These are phyloP conservation scores for Cygnus atratus DNA, from an alignment of 2,113 vertebrate species.

Conservation along the genomic window DNA sequence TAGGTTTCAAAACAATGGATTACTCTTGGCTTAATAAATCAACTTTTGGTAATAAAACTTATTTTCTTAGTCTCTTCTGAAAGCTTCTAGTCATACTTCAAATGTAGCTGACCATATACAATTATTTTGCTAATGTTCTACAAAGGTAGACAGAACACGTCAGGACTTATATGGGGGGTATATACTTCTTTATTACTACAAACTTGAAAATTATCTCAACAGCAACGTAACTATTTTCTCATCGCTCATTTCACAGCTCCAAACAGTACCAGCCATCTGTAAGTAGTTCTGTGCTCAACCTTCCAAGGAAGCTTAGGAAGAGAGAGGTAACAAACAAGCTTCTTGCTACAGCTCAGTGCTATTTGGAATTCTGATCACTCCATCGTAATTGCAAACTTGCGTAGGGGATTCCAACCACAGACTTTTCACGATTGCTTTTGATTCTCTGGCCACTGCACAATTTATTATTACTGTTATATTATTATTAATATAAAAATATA, in stretches of 20 bases:
- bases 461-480: neutral
- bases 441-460: neutral
- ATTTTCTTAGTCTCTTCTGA: neutral
- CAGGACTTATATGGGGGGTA: neutral
- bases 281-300: neutral
- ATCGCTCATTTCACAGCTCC: neutral
- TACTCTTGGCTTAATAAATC: neutral
- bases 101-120: neutral
- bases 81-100: neutral
- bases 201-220: neutral
- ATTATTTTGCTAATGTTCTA: neutral
- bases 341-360: neutral
- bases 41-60: neutral
- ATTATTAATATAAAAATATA: too few species aligned
- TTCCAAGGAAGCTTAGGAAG: neutral
- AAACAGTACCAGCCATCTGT: neutral
- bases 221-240: neutral
- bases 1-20: neutral
- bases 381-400: fast-evolving
- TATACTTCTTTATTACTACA: neutral
- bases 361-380: neutral
- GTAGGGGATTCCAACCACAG: neutral
- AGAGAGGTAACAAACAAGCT: neutral
- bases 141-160: neutral
- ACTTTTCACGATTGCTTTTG: neutral